Conservation (phyloP, 2,888 invertebrate species). For the Tryphoninae sp. region DNA sequence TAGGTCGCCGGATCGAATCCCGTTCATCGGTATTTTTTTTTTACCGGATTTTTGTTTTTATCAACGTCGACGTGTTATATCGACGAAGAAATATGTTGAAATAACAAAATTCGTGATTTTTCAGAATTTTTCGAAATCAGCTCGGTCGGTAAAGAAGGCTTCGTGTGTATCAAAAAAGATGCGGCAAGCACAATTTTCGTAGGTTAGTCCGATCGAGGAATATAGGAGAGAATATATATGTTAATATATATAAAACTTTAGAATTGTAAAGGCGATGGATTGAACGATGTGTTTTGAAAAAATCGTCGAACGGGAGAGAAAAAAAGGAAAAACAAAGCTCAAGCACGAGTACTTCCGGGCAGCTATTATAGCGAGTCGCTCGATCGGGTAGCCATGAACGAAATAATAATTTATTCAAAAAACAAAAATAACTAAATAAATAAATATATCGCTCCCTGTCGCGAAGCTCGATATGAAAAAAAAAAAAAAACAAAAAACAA, state of each 20-base stretch:
- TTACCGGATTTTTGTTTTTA: no score
- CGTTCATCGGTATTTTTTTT: no score
- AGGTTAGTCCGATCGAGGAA: conserved; percentile 60
- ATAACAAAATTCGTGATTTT: no score
- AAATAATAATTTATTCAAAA: conserved; percentile 13
- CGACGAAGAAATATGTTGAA: no score
- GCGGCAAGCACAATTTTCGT: conserved; percentile 71
- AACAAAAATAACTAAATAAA: neutral
- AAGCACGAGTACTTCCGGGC: conserved; percentile 53
- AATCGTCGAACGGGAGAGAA: conserved; percentile 18
- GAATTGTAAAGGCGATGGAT: conserved; percentile 10
- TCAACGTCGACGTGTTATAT: no score
- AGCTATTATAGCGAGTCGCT: conserved; percentile 54
- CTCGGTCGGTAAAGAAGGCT: no score
- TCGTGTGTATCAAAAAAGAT: conserved; percentile 1
- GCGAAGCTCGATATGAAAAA: neutral
- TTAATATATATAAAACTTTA: conserved; percentile 7
- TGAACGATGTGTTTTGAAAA: conserved; percentile 13
- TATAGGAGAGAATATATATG: conserved; percentile 11
- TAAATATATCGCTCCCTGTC: conserved; percentile 7
- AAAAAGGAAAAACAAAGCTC: conserved; percentile 32
- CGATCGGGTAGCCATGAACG: conserved; percentile 46
- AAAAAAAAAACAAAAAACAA: neutral
- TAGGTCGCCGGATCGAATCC: no score
- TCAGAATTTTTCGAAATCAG: no score